Percentiles rank a stretch among this genome's conserved stretches.
These are phyloP conservation scores for Aphelocoma coerulescens DNA, from an alignment of 2,113 vertebrate genomes.

Conservation along the genomic window DNA sequence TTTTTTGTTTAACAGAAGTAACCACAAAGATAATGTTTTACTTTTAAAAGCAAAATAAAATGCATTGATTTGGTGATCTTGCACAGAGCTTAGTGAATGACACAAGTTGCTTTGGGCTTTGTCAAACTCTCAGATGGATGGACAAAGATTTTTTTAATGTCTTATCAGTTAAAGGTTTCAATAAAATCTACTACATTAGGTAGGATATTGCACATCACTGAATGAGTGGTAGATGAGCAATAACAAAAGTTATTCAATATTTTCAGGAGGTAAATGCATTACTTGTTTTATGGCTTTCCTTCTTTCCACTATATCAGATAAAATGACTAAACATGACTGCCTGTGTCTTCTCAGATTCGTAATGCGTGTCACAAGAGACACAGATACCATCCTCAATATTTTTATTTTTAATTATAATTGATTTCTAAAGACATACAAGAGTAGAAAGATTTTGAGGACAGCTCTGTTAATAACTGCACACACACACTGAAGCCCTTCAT, in stretches of 20 bases:
- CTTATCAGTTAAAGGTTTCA: neutral
- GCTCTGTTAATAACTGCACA: neutral
- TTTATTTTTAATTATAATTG: slow-evolving; percentile 31
- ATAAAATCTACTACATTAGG: neutral
- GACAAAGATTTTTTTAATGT: neutral
- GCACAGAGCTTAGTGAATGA: neutral
- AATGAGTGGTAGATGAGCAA: neutral
- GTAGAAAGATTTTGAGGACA: neutral
- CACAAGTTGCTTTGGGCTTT: neutral
- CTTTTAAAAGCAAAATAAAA: neutral
- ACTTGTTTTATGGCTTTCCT: neutral
- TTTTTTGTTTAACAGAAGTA: neutral
- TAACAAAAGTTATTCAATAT: slow-evolving; percentile 10
- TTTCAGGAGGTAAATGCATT: neutral
- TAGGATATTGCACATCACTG: neutral
- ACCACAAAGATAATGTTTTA: neutral
- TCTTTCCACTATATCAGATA: neutral
- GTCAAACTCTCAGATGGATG: neutral
- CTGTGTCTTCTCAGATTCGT: neutral
- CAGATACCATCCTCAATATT: neutral
- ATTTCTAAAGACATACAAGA: neutral
- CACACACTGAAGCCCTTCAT: neutral
- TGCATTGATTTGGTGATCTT: neutral
- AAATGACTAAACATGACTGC: neutral
- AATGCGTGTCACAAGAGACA: neutral